phyloP scores from a whole-genome alignment of 2,113 vertebrate species.

The Sisor rabdophorus region DNA sequence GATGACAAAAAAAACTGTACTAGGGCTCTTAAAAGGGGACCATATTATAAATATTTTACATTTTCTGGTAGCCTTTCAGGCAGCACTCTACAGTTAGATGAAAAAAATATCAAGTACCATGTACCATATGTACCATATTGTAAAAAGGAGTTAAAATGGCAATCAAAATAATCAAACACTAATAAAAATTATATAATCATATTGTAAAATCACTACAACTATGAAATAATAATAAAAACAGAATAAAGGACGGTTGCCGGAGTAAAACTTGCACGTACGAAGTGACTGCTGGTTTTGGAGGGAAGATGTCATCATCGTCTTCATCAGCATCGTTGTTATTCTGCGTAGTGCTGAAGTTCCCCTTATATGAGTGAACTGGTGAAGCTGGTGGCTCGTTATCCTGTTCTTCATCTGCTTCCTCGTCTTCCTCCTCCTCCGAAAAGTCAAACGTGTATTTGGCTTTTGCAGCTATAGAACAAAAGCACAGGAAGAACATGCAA shows the following conservation, averaged over 20 bases:
- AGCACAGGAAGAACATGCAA: too few species aligned
- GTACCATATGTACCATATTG: too few species aligned
- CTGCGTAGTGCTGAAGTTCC: constrained; percentile 72
- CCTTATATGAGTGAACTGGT: constrained; percentile 77
- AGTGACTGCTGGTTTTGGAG: constrained; percentile 64
- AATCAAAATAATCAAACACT: too few species aligned
- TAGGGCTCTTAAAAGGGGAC: neutral
- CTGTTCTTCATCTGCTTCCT: constrained; percentile 72
- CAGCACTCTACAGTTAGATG: too few species aligned
- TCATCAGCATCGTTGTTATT: constrained; percentile 65
- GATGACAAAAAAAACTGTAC: neutral
- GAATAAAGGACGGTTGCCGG: neutral
- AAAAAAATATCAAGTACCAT: too few species aligned
- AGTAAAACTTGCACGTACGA: constrained; percentile 12
- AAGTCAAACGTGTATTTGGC: constrained; percentile 98
- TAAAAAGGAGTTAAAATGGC: too few species aligned
- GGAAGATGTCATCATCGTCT: constrained; percentile 77
- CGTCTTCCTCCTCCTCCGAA: constrained; percentile 87
- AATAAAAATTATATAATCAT: too few species aligned
- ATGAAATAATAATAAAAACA: neutral
- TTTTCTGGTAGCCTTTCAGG: too few species aligned
- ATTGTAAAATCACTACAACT: too few species aligned
- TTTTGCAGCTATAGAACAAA: constrained; percentile 77
- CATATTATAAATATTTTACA: too few species aligned
- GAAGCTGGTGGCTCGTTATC: constrained; percentile 78